Conservation (phyloP, 2,113 vertebrate genomes). For the Corapipo altera region DNA sequence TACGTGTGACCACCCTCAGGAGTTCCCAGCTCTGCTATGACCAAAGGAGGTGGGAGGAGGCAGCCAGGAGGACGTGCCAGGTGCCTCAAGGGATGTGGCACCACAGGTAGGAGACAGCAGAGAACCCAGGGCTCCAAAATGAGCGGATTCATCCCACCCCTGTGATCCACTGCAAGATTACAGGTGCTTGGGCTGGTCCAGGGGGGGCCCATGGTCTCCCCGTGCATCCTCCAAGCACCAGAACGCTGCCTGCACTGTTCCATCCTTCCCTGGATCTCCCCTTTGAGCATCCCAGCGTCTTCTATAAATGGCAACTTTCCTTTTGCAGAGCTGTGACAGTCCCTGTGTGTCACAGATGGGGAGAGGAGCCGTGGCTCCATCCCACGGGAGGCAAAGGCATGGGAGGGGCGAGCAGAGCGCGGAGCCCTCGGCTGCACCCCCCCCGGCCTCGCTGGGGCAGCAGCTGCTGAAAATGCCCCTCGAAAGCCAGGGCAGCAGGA, state of each 20-base stretch:
- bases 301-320: neutral
- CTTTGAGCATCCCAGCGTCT: neutral
- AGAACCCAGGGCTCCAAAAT: neutral
- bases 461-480: neutral
- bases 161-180: accelerated
- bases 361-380: neutral
- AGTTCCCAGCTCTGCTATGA: neutral
- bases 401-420: neutral
- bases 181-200: neutral
- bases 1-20: neutral
- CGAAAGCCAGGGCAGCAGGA: neutral
- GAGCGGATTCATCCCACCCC: neutral
- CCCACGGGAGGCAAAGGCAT: neutral
- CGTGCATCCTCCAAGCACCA: neutral
- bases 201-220: neutral
- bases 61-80: neutral
- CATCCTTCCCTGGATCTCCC: neutral
- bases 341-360: neutral
- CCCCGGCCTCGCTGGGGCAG: neutral
- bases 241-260: accelerated
- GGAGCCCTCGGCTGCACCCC: neutral
- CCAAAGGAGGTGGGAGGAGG: neutral
- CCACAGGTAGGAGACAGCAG: neutral
- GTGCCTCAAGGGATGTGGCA: neutral
- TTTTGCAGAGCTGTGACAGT: neutral